phyloP scores from a whole-genome alignment of 2,888 invertebrate genomes.

The Apamea epomidion region DNA sequence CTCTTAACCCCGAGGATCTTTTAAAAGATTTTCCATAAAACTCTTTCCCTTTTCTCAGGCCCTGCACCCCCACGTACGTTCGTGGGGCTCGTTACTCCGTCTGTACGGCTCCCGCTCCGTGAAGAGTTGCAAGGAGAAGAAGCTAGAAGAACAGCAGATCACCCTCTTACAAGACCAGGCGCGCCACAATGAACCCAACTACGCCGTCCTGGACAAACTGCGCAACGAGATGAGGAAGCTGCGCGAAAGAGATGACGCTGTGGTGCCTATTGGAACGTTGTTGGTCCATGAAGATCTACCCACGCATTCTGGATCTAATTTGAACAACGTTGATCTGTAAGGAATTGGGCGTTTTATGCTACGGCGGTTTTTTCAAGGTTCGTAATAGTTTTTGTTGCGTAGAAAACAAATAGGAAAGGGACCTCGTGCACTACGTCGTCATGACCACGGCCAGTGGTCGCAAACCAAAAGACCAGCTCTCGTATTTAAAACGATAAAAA shows the following conservation, averaged over 20 bases:
- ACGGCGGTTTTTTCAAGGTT: neutral
- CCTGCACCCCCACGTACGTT: conserved; percentile 98
- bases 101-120: conserved; percentile 98
- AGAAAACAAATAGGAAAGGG: neutral
- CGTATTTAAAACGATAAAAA: neutral
- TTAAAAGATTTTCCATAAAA: neutral
- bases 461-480: neutral
- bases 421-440: neutral
- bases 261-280: conserved; percentile 91
- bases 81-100: conserved; percentile 98
- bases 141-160: conserved; percentile 97
- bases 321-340: conserved; percentile 94
- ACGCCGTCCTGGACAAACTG: conserved; percentile 96
- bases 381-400: neutral
- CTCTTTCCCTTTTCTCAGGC: conserved; percentile 80
- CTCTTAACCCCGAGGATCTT: neutral
- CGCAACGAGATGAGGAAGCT: conserved; percentile 95
- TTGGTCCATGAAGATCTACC: conserved; percentile 91
- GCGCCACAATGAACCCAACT: conserved; percentile 97
- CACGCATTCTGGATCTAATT: conserved; percentile 93
- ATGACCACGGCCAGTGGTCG: neutral
- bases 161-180: conserved; percentile 96
- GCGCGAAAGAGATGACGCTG: conserved; percentile 91
- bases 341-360: neutral
- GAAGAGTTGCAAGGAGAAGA: conserved; percentile 97